These are phyloP conservation scores for Nebria ingens DNA, from an alignment of 1,140 invertebrate species.

Conservation along the genomic window DNA sequence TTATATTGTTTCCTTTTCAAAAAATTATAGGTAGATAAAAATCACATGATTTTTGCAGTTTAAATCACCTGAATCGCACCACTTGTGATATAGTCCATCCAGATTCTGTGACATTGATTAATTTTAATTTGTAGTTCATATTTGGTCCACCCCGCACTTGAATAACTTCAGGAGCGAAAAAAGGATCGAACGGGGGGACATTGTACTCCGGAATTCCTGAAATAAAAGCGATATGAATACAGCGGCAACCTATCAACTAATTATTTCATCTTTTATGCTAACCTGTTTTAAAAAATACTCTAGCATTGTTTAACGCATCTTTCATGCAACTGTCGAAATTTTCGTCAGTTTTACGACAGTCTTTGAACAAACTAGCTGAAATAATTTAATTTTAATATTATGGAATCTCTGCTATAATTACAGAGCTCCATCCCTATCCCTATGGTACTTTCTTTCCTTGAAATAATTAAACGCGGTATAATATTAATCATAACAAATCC, in stretches of 20 bases:
- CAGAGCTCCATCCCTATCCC: no score
- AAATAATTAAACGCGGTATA: no score
- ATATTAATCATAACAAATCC: no score
- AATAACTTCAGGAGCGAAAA: conserved; percentile 53
- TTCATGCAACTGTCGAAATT: conserved; percentile 63
- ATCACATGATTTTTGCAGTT: neutral
- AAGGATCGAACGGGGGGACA: conserved; percentile 66
- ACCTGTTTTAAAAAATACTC: conserved; percentile 62
- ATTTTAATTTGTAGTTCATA: conserved; percentile 56
- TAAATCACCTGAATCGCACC: conserved; percentile 52
- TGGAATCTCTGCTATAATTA: no score
- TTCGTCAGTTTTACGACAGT: conserved; percentile 45
- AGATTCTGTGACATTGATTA: conserved; percentile 60
- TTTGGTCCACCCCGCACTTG: conserved; percentile 48
- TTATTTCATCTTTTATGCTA: no score
- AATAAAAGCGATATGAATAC: conserved; percentile 18
- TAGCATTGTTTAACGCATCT: conserved; percentile 57
- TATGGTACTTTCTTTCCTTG: no score
- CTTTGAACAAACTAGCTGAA: conserved; percentile 35
- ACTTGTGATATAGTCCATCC: conserved; percentile 68
- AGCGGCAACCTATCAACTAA: conserved; percentile 11
- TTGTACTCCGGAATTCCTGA: conserved; percentile 59
- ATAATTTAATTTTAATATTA: no score
- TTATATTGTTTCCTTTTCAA: neutral
- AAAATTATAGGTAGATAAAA: no score